Conservation (phyloP, 2,888 invertebrate genomes). For the Sinelater perroti region DNA sequence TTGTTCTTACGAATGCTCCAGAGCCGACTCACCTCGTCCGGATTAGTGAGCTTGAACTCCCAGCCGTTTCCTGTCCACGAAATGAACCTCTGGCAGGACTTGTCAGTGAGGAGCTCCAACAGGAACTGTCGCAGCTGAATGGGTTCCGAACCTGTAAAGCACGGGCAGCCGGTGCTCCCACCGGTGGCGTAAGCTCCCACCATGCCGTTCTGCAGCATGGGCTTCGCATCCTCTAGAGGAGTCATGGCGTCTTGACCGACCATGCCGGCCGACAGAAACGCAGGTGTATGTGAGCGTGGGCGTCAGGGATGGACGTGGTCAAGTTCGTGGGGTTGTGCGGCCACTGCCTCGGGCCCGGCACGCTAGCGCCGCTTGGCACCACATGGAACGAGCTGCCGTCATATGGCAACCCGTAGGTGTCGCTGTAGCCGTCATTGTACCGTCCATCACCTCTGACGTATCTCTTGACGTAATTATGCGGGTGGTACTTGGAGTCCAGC, state of each 20-base stretch:
- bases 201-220: slow-evolving; percentile 68
- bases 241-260: slow-evolving; percentile 53
- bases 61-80: slow-evolving; percentile 99
- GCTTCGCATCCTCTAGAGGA: slow-evolving; percentile 58
- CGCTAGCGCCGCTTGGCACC: slow-evolving; percentile 71
- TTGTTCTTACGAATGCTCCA: slow-evolving; percentile 97
- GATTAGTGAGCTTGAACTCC: slow-evolving; percentile 98
- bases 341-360: slow-evolving; percentile 59
- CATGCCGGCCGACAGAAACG: slow-evolving; percentile 61
- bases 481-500: slow-evolving; percentile 74
- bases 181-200: slow-evolving; percentile 64
- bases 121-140: slow-evolving; percentile 99
- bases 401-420: slow-evolving; percentile 67
- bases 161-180: slow-evolving; percentile 68
- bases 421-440: slow-evolving; percentile 65
- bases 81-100: slow-evolving; percentile 95
- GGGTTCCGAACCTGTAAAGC: slow-evolving; percentile 87
- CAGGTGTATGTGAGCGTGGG: slow-evolving; percentile 66
- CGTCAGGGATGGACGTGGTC: slow-evolving; percentile 49
- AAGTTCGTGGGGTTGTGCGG: slow-evolving; percentile 53
- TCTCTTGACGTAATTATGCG: slow-evolving; percentile 71
- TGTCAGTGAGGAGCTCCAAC: slow-evolving; percentile 93
- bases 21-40: slow-evolving; percentile 94
- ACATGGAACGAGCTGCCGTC: slow-evolving; percentile 78
- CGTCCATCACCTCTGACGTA: slow-evolving; percentile 73